A percentile compares a stretch with the other conserved stretches of the same genome.
These are phyloP conservation scores for Xiphorhynchus erythropygius DNA, from an alignment of 2,797 vertebrate genomes.

Conservation along the genomic window DNA sequence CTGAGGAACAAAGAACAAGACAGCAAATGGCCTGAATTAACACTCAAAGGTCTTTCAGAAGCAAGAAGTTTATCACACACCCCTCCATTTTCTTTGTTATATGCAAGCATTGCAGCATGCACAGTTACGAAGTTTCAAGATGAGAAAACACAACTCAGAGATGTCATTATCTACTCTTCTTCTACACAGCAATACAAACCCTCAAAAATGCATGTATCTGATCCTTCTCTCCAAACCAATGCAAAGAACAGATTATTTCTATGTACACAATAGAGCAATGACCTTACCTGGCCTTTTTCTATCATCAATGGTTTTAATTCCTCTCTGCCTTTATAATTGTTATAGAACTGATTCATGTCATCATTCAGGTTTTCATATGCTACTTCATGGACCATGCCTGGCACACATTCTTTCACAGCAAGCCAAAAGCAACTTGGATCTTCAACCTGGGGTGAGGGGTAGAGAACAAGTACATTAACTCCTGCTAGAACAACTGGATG, in stretches of 20 bases:
- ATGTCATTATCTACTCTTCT: neutral
- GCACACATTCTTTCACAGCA: constrained; percentile 57
- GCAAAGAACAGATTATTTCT: neutral
- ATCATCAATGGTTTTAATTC: constrained; percentile 62
- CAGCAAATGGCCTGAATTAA: rapidly evolving
- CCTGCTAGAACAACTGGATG: neutral
- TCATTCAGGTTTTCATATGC: constrained; percentile 72
- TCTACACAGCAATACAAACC: neutral
- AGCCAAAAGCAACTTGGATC: constrained; percentile 80
- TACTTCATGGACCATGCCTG: constrained; percentile 27
- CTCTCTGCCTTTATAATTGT: neutral
- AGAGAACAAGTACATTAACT: neutral
- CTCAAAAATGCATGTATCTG: rapidly evolving
- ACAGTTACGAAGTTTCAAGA: neutral
- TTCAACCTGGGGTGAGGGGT: constrained; percentile 60
- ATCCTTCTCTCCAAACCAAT: neutral
- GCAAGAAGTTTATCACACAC: neutral
- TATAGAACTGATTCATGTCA: constrained; percentile 76
- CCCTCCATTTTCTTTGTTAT: neutral
- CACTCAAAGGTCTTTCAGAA: neutral
- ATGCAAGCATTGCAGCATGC: neutral
- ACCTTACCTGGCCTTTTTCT: constrained; percentile 77
- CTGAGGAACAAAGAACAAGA: constrained; percentile 45
- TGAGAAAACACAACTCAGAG: neutral
- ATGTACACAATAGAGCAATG: neutral